A percentile compares a stretch with the other conserved stretches of the same genome.
Evolutionary conservation across 2,113 vertebrate species (phyloP).

Genomic region (Siniperca chuatsi): DNA sequence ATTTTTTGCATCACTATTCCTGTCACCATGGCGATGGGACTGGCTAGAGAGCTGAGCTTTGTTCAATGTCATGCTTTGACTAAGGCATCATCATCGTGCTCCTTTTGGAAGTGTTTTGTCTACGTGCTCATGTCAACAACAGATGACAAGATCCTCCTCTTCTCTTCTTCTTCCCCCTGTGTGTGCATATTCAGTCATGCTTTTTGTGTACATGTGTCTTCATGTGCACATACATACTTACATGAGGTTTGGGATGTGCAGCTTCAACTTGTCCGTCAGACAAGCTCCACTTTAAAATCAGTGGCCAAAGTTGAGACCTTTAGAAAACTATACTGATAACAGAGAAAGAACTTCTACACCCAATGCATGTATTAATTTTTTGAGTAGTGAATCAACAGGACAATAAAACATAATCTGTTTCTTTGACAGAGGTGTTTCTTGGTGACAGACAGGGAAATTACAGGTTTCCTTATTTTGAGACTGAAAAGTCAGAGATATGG

Average conservation of each 20-base stretch:
- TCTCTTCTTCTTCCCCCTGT: not conserved
- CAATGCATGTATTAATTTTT: conserved; percentile 3
- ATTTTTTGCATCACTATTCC: conserved; percentile 31
- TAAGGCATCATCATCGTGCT: conserved; percentile 34
- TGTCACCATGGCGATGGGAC: conserved; percentile 31
- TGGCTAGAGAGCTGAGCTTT: conserved; percentile 27
- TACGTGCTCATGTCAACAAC: conserved; percentile 19
- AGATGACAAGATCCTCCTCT: conserved; percentile 28
- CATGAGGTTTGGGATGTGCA: not conserved
- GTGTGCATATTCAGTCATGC: not conserved
- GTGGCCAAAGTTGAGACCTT: not conserved
- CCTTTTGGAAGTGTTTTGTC: conserved; percentile 35
- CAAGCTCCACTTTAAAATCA: conserved; percentile 22
- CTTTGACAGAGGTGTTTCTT: not conserved
- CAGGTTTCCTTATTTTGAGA: conserved; percentile 2
- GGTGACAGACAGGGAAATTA: conserved; percentile 20
- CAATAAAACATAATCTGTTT: not conserved
- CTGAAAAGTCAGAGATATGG: not conserved
- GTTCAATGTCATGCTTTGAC: conserved; percentile 40
- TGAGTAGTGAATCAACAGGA: not conserved
- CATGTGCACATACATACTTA: not conserved
- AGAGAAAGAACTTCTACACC: not conserved
- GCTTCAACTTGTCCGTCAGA: not conserved
- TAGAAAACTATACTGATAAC: not conserved
- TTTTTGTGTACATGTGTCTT: not conserved